Evolutionary conservation across 2,888 invertebrate species (phyloP), one percentile per base, ranked within the genome.

Genomic region (Synanthedon vespiformis): DNA sequence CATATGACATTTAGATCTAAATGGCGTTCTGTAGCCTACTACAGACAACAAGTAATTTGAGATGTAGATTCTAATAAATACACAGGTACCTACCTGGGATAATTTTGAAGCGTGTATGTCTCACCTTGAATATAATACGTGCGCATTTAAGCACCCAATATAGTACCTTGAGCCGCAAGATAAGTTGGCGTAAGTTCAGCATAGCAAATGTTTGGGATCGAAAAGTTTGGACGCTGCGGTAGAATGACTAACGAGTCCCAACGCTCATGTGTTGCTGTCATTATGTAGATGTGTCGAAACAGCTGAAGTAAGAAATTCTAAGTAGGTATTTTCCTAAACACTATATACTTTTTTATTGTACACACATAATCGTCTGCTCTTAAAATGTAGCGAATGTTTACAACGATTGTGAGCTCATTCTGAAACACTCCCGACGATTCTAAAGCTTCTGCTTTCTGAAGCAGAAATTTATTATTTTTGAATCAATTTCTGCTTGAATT

Each of bases 131-230:
- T 22, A 48, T 44, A 34, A 34, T 34, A 44, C 44, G 14, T 44
- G 14, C 22, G 48, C 12, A 48, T 12, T 16, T 6, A 48, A 16
- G 11, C 48, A 10, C 5, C 48, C 22, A 16, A 48, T 48, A 48
- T 48, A 14, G 16, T 48, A 48, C 18, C 48, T 27, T 40, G 12
- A 50, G 48, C 59, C 56, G 55, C 53, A 58, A 67, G 68, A 70
- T 65, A 74, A 74, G 72, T 74, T 73, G 57, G 60, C 55, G 57
- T 70, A 70, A 74, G 69, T 76, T 75, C 62, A 63, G 73, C 72
- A 75, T 74, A 72, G 70, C 71, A 73, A 76, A 72, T 72, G 65
- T 61, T 65, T 61, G 65, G 69, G 68, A 68, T 70, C 67, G 64
- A 58, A 64, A 77, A 77, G 68, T 78, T 78, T 66, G 57, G 55